Evolutionary conservation across 2,888 invertebrate species (phyloP), one percentile per base, ranked within the genome.

Genomic region (Cartodere bifasciata): DNA sequence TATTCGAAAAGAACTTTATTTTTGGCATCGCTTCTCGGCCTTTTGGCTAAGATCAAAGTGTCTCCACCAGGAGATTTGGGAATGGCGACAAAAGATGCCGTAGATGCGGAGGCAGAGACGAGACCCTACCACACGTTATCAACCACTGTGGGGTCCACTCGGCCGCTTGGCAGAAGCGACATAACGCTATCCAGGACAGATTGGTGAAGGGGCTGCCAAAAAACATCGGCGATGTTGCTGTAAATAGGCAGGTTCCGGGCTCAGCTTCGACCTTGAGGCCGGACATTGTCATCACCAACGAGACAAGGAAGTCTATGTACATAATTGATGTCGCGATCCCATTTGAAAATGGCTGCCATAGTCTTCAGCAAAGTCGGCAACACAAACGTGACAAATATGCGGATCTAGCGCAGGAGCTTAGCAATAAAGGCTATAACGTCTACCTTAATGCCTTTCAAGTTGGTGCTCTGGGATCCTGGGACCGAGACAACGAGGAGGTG

Each of bases 41-140:
- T 32, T 37, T 35, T 37, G 37, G 38, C 38, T 38, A 38, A 38
- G 38, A 38, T 38, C 38, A 38, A 38, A 38, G 38, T 38, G 38
- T 38, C n/a, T n/a, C n/a, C n/a, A n/a, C n/a, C n/a, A n/a, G n/a
- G n/a, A n/a, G n/a, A n/a, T n/a, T n/a, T n/a, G n/a, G n/a, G n/a
- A n/a, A 25, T 21, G 27, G 34, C 4, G 40, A 37, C 6, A 15
- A 25, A 13, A 36, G 39, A 2, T 52, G 50, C 23, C 40, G 40
- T 20, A 28, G 48, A 1, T 56, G 55, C 34, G 45, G 47, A 0
- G 29, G 36, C 3, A 21, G 6, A 1, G 29, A 35, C 4, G 53
- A 57, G 31, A 49, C 53, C 3, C 38, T 58, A 10, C 52, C 54
- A 1, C 53, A 58, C 16, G 55, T 59, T 11, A 28, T 56, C 6